Base-by-base conservation (phyloP, 2,797 vertebrate genomes). In the Ispidina lecontei region DNA sequence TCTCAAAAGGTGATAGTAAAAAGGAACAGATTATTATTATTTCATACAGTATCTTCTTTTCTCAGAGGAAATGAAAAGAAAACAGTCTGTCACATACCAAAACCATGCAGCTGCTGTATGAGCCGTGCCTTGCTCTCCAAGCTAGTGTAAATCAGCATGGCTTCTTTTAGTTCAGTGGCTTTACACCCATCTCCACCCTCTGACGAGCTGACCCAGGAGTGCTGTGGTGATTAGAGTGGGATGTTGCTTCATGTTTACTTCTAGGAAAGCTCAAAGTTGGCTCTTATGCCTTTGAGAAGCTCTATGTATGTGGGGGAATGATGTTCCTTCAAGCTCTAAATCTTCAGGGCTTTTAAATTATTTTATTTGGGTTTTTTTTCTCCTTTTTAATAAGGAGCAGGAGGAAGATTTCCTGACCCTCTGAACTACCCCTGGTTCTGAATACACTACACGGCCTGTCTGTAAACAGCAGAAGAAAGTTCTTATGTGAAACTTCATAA, bases 401-500 rank as follows among this genome's bases (percentile, higher is more conserved):
- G 60, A 94, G 87, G 91, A 93, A 96, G 86, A 87, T 93, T 92
- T 91, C 87, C 80, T 85, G 94, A 96, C 90, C 87, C 75, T 91
- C 65, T 95, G 91, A 95, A 91, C 89, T 35, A 87, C 63, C 46
- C 29, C 58, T 78, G 90, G 79, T 67, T 94, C 94, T 89, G 92
- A 96, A 86, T 87, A 84, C 26, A 14, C 86, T 92, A 26, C 91
- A 90, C 29, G 74, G 92, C 43, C 89, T 29, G 80, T 44, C 84
- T 93, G 89, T 89, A 96, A 96, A 96, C 90, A 91, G 82, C 76
- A 84, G 81, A 83, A 88, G 79, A 96, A 94, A 94, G 79, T 93
- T 94, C 95, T 92, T 88, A 76, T 91, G 64, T 84, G 87, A 89
- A 96, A 95, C 91, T 94, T 93, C 94, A 96, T 86, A 93, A 94